Conservation (phyloP, 2,888 invertebrate species). For the Venustoraphidia nigricollis region DNA sequence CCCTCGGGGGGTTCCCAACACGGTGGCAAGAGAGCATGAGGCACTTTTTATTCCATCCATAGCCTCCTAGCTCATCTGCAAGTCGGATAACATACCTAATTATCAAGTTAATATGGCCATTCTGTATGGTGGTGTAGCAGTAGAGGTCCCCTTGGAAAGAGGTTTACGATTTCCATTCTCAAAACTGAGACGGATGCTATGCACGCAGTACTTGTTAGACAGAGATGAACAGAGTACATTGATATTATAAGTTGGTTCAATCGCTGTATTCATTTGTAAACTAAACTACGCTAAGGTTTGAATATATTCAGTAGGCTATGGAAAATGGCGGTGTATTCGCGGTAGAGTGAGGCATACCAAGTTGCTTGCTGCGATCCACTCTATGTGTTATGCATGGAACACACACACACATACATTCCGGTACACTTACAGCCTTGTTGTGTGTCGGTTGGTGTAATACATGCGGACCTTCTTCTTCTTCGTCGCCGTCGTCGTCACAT, state of each 20-base stretch:
- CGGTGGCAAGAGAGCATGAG: conserved; percentile 38
- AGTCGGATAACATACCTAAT: conserved; percentile 82
- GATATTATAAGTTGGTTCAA: conserved; percentile 58
- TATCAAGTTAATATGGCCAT: conserved; percentile 81
- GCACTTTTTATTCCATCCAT: conserved; percentile 56
- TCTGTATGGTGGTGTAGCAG: conserved; percentile 40
- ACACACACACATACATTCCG: no score
- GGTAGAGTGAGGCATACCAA: not conserved
- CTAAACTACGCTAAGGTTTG: conserved; percentile 31
- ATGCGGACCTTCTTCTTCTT: conserved; percentile 21
- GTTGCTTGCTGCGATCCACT: not conserved
- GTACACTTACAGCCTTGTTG: no score
- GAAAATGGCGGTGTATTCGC: not conserved
- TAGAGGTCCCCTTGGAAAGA: conserved; percentile 28
- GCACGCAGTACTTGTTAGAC: conserved; percentile 13
- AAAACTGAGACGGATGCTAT: conserved; percentile 13
- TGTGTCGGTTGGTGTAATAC: no score
- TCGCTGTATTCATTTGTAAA: conserved; percentile 58
- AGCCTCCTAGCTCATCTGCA: conserved; percentile 66
- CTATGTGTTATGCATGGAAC: no score
- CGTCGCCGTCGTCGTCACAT: conserved; percentile 12
- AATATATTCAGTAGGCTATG: conserved; percentile 24
- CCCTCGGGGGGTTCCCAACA: not conserved
- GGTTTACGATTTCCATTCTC: conserved; percentile 25
- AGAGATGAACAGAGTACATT: conserved; percentile 34